Base-by-base conservation (phyloP, 2,888 invertebrate species). In the Hirudinaria manillensis region DNA sequence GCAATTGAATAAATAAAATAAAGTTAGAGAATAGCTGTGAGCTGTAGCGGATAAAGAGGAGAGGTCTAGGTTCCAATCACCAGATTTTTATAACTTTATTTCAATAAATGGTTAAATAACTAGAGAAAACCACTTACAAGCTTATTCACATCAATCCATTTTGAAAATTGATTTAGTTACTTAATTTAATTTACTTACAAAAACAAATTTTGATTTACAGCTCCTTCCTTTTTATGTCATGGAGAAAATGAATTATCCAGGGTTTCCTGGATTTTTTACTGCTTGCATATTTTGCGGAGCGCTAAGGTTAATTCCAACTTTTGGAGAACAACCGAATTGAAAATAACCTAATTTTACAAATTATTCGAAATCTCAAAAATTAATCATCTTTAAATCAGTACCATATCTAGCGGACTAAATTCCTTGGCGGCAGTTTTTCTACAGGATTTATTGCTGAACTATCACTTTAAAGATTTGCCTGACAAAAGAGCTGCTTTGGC, bases 221-320 rank as follows among this genome's bases (percentile, higher is more conserved):
- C 87, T 96, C 61, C 88, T 96, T 77, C 96, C 96, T 0, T 88
- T 92, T 55, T 96, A 93, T 83, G 93, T 96, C 36, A 92, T 96
- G 87, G 90, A 91, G 77, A 89, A 90, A 77, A 88, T 95, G 83
- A 92, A 92, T 0, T 84, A 89, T 70, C 89, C 89, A 51, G 94
- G 94, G 0, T 87, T 95, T 1, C 91, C 94, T 0, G 95, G 96
- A 2, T 90, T 96, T 81, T 96, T 97, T 85, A 94, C 96, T 0
- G 93, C 96, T 4, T 94, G 95, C 29, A 92, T 97, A 77, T 97
- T 96, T 85, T 94, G 94, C 61, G 96, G 95, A 0, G 94, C 95
- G 82, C 89, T 96, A 80, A 95, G 95, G 94, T 94, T 53, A 4
- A 73, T 68, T 24, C 27, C 3, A n/a, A 56, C 29, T 21, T 13